Conservation (phyloP, 2,888 invertebrate genomes). For the Leucophenga montana region DNA sequence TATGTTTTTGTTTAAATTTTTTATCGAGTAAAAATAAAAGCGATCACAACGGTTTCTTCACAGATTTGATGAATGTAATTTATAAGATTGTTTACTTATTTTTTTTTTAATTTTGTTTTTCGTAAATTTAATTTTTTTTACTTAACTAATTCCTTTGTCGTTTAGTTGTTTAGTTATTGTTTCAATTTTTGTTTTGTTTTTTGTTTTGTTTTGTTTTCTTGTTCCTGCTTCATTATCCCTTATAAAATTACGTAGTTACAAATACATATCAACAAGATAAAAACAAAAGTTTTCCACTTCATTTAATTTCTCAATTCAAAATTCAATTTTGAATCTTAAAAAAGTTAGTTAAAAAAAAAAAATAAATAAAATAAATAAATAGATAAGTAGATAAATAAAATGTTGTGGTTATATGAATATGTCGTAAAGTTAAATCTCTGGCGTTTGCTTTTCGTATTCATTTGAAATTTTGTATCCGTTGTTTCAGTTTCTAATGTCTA, state of each 20-base stretch:
- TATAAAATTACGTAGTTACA: too few species aligned
- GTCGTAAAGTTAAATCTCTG: not conserved
- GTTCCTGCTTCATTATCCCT: too few species aligned
- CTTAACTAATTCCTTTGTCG: not conserved
- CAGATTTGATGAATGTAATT: conserved; percentile 57
- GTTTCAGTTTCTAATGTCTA: conserved; percentile 28
- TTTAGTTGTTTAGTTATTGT: not conserved
- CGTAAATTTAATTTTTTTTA: not conserved
- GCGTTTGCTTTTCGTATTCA: not conserved
- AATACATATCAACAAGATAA: too few species aligned
- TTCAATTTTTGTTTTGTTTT: not conserved
- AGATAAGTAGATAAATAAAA: not conserved
- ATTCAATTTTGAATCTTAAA: too few species aligned
- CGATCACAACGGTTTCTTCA: conserved; percentile 69
- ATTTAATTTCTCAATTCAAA: too few species aligned
- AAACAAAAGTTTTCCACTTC: too few species aligned
- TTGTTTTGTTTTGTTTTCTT: not conserved
- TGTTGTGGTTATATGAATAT: too few species aligned
- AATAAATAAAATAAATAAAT: not conserved
- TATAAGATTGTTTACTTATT: not conserved
- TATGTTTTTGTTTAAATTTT: conserved; percentile 34
- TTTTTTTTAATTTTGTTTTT: not conserved
- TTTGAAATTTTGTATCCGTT: not conserved
- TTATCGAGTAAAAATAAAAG: conserved; percentile 52
- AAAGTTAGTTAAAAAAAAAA: not conserved